These are phyloP conservation scores for Danio tinwini DNA, from an alignment of 2,797 vertebrate genomes.

Conservation along the genomic window DNA sequence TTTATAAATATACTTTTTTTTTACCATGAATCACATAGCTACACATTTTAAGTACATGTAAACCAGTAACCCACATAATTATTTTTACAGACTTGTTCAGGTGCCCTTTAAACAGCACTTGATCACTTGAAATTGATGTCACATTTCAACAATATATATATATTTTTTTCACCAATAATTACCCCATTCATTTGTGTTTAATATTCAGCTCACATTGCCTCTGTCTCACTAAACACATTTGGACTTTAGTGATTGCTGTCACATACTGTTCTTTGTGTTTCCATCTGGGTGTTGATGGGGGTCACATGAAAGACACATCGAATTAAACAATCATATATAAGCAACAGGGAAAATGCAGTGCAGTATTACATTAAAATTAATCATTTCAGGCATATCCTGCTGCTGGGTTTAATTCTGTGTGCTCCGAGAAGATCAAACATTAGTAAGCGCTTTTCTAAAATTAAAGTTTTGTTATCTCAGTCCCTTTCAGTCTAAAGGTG, in stretches of 20 bases:
- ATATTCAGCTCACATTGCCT: conserved; percentile 1
- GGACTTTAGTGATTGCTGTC: conserved; percentile 8
- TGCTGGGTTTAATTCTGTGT: background rate
- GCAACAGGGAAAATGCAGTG: background rate
- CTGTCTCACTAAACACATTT: background rate
- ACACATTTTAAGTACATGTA: too few species aligned
- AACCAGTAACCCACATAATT: too few species aligned
- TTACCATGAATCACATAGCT: too few species aligned
- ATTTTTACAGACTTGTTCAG: background rate
- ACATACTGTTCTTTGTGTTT: conserved; percentile 18
- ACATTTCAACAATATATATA: background rate
- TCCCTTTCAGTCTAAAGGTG: too few species aligned
- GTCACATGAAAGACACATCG: conserved; percentile 16
- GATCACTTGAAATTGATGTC: background rate
- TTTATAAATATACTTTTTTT: too few species aligned
- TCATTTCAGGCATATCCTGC: background rate
- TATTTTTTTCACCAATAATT: background rate
- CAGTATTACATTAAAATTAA: background rate
- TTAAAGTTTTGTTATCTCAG: background rate
- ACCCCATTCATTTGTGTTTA: background rate
- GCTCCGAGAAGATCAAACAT: background rate
- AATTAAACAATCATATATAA: background rate
- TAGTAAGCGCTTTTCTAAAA: background rate
- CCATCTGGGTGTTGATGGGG: conserved; percentile 5
- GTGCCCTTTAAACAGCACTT: background rate